Evolutionary conservation across 1,140 invertebrate genomes (phyloP), one percentile per base, ranked within the genome.

Genomic region (Drosophila bocki): DNA sequence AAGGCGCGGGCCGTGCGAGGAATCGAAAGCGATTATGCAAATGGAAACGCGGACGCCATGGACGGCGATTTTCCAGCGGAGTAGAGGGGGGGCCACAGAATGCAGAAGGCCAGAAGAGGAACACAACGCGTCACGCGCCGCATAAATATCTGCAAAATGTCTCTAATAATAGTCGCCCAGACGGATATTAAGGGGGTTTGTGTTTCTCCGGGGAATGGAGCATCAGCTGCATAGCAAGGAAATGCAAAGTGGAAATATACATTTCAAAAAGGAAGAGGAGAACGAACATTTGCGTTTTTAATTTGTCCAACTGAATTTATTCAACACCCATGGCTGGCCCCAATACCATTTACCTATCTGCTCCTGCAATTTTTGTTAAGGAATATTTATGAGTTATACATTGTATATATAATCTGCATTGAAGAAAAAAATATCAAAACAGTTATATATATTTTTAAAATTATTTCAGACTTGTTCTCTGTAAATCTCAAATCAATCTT

Each of bases 1-100:
- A 57, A 85, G 67, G 86, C 82, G 62, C 75, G 51, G 57, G 63
- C 75, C 85, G 85, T 90, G 85, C 81, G 67, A 85, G 86, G 85
- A 91, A 90, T 90, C 81, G 68, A 91, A 90, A 90, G 86, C 81
- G 85, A 91, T 90, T 90, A 90, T 90, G 86, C 86, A 82, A 90
- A 90, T 91, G 64, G 59, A 7, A 54, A 61, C 13, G 50, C 63
- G 68, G 17, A 72, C 75, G 75, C 76, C 65, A 62, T 64, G 57
- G 47, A 48, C 45, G 48, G 9, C n/a, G 41, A 22, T 57, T 69
- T 51, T 53, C 26, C 51, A 3, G 0, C 19, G 33, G 13, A 22
- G 33, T 29, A n/a, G 35, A 39, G 51, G 19, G 37, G 47, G 22
- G n/a, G n/a, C 2, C n/a, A n/a, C 32, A 51, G 22, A 35, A 19